Evolutionary conservation across 2,888 invertebrate genomes (phyloP).

Genomic region (Slavum lentiscoides): DNA sequence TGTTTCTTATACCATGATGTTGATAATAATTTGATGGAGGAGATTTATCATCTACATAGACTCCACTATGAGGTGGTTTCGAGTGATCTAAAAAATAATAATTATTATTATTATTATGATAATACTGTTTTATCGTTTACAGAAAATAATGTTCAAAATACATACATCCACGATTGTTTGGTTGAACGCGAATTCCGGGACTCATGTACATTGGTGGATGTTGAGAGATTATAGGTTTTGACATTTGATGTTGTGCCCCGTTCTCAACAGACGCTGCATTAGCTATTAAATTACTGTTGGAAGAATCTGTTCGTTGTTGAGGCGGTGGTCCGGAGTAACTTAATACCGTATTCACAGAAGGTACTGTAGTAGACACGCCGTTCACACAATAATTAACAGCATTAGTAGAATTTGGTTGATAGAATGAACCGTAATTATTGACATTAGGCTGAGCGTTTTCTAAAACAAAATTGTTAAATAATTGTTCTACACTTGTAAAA

Average conservation of each 20-base stretch:
- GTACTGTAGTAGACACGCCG: constrained; percentile 19
- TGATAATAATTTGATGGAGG: constrained; percentile 32
- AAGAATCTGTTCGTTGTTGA: constrained; percentile 15
- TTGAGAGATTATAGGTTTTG: constrained; percentile 17
- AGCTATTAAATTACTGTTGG: constrained; percentile 12
- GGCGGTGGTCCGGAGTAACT: constrained; percentile 41
- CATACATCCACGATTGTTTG: constrained; percentile 42
- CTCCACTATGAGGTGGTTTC: constrained; percentile 10
- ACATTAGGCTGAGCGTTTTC: constrained; percentile 44
- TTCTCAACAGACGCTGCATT: constrained; percentile 1
- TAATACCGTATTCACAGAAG: constrained; percentile 38
- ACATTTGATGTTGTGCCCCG: not conserved
- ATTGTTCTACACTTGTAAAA: not conserved
- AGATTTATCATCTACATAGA: constrained; percentile 28
- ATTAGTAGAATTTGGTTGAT: constrained; percentile 23
- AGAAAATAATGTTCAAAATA: not conserved
- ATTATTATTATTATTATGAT: no score
- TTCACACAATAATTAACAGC: constrained; percentile 44
- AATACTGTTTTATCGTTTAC: not conserved
- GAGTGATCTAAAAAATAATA: constrained; percentile 18
- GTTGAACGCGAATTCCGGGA: constrained; percentile 38
- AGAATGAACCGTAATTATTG: constrained; percentile 39
- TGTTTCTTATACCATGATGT: constrained; percentile 25
- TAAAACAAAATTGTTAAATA: constrained; percentile 3
- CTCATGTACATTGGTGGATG: constrained; percentile 46